phyloP scores from a whole-genome alignment of 2,888 invertebrate species.

The Oscheius sp. region DNA sequence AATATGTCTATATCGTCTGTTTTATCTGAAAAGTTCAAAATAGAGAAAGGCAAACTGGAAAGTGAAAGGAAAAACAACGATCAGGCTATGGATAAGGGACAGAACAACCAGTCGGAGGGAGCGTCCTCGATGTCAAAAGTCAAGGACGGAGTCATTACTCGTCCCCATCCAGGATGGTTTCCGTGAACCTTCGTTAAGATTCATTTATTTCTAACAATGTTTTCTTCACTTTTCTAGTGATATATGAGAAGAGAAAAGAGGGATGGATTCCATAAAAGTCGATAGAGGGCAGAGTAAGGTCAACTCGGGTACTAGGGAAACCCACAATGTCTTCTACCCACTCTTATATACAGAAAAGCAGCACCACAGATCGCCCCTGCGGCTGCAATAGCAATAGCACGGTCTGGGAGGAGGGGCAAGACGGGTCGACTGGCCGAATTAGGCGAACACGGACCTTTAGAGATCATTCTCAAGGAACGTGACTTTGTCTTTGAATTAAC shows the following conservation, averaged over 20 bases:
- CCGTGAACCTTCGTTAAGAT: too few species aligned
- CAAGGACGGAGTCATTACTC: neutral
- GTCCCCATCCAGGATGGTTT: too few species aligned
- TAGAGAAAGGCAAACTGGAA: neutral
- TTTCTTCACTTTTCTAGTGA: too few species aligned
- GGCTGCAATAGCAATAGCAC: conserved; percentile 5
- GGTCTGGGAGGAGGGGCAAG: conserved; percentile 4
- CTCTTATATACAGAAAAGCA: conserved; percentile 27
- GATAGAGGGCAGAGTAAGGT: neutral
- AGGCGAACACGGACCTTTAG: conserved; percentile 9
- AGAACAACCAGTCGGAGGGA: neutral
- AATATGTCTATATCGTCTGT: neutral
- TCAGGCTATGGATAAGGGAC: too few species aligned
- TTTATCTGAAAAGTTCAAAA: neutral
- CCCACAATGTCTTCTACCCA: neutral
- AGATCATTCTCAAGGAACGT: neutral
- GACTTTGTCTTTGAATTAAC: too few species aligned
- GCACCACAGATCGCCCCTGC: conserved; percentile 27
- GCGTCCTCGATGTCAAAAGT: neutral
- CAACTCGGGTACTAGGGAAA: neutral
- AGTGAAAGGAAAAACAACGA: neutral
- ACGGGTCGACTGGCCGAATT: conserved; percentile 12
- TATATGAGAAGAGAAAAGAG: too few species aligned
- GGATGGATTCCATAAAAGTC: too few species aligned
- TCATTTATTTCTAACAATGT: too few species aligned